These are phyloP conservation scores for Enteromius paludinosus DNA, from an alignment of 2,797 vertebrate species.

Conservation along the genomic window DNA sequence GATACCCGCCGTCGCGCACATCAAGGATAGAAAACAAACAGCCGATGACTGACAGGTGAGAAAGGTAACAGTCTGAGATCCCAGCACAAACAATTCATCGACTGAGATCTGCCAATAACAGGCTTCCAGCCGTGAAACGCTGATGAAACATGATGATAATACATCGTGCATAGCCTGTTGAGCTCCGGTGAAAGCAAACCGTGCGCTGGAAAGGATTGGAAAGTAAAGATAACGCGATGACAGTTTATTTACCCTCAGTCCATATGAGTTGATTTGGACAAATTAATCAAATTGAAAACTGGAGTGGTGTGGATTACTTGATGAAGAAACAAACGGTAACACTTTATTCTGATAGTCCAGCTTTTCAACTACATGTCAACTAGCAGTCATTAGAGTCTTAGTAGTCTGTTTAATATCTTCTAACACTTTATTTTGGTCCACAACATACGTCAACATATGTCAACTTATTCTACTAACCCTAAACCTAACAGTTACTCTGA, in stretches of 20 bases:
- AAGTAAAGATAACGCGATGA: not conserved
- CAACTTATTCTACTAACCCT: too few species aligned
- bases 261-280: not conserved
- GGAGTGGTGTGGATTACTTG: too few species aligned
- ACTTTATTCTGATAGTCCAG: too few species aligned
- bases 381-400: too few species aligned
- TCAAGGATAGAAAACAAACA: conserved; percentile 44
- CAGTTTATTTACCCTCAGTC: not conserved
- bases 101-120: conserved; percentile 15
- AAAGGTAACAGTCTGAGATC: conserved; percentile 21
- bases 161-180: not conserved
- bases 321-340: too few species aligned
- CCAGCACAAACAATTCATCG: conserved; percentile 9
- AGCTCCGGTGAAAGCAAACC: not conserved
- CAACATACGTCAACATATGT: too few species aligned
- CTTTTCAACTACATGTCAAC: too few species aligned
- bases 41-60: conserved; percentile 50
- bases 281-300: not conserved
- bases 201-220: not conserved
- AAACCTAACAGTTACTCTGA: too few species aligned
- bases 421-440: too few species aligned
- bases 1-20: conserved; percentile 64
- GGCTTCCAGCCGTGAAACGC: not conserved
- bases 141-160: not conserved
- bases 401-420: too few species aligned